Percentiles rank a stretch among this genome's conserved stretches.
Evolutionary conservation across 2,113 vertebrate genomes (phyloP).

Genomic region (Nesoenas mayeri): DNA sequence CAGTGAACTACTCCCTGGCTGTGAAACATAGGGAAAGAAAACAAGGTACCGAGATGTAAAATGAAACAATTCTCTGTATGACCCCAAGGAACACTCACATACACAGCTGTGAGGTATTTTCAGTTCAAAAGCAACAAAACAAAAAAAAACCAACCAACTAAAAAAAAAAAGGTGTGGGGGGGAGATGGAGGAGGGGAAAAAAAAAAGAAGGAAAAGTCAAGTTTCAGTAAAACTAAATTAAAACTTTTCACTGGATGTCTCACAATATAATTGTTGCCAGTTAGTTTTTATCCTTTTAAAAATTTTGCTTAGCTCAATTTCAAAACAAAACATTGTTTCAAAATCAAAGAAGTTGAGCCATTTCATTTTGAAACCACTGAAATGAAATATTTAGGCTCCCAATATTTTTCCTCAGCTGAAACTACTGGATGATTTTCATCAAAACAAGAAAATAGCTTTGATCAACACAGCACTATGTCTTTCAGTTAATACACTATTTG

Average conservation of each 20-base stretch:
- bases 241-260: background rate
- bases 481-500: slow-evolving; percentile 50
- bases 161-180: no score
- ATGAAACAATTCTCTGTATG: background rate
- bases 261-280: background rate
- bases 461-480: slow-evolving; percentile 13
- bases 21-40: background rate
- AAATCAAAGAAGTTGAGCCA: slow-evolving; percentile 15
- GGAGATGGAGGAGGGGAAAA: background rate
- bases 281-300: background rate
- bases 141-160: background rate
- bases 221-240: background rate
- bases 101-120: background rate
- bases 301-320: background rate
- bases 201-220: background rate
- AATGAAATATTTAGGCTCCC: slow-evolving; percentile 47
- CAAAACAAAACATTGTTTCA: slow-evolving; percentile 48
- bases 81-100: background rate
- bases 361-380: background rate
- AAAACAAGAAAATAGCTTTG: slow-evolving; percentile 50
- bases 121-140: background rate
- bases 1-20: background rate
- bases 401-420: background rate
- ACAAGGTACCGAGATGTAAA: background rate
- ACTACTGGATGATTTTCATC: slow-evolving; percentile 14